Conservation (phyloP, 2,888 invertebrate genomes). For the Baronia brevicornis region DNA sequence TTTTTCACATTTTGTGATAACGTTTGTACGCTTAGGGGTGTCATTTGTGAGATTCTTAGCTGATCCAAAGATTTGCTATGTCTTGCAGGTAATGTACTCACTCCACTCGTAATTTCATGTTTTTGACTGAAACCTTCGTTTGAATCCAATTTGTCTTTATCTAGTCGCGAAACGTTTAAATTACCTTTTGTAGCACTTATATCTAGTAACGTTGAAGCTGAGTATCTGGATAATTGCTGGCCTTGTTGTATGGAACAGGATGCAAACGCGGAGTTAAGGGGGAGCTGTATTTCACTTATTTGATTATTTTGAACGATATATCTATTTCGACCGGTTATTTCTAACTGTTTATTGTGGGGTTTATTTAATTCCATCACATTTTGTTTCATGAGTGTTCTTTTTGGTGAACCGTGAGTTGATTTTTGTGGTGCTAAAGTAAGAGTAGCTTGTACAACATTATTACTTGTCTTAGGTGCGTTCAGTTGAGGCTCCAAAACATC, state of each 20-base stretch:
- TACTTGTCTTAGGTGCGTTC: slow-evolving; percentile 61
- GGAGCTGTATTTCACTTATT: slow-evolving; percentile 69
- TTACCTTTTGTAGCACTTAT: slow-evolving; percentile 50
- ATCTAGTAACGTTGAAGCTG: slow-evolving; percentile 75
- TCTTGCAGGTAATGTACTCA: slow-evolving; percentile 78
- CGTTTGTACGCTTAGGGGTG: slow-evolving; percentile 46
- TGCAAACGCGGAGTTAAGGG: slow-evolving; percentile 56
- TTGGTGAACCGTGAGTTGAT: slow-evolving; percentile 61
- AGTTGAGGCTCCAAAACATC: slow-evolving; percentile 76
- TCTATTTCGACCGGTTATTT: slow-evolving; percentile 65
- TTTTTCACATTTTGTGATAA: slow-evolving; percentile 51
- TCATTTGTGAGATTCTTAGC: slow-evolving; percentile 75
- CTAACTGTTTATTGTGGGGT: slow-evolving; percentile 61
- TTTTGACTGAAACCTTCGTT: slow-evolving; percentile 52
- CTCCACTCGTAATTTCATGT: slow-evolving; percentile 62
- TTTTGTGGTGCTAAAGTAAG: slow-evolving; percentile 78
- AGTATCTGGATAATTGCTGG: slow-evolving; percentile 73
- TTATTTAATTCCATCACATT: slow-evolving; percentile 55
- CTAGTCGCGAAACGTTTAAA: slow-evolving; percentile 37
- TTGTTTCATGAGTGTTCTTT: slow-evolving; percentile 64
- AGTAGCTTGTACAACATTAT: slow-evolving; percentile 78
- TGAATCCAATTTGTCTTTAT: slow-evolving; percentile 43
- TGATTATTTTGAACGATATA: slow-evolving; percentile 72
- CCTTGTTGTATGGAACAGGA: slow-evolving; percentile 65
- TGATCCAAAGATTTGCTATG: slow-evolving; percentile 91